These are phyloP conservation scores for Aleiodes leptofemur DNA, from an alignment of 2,888 invertebrate species.

Conservation along the genomic window DNA sequence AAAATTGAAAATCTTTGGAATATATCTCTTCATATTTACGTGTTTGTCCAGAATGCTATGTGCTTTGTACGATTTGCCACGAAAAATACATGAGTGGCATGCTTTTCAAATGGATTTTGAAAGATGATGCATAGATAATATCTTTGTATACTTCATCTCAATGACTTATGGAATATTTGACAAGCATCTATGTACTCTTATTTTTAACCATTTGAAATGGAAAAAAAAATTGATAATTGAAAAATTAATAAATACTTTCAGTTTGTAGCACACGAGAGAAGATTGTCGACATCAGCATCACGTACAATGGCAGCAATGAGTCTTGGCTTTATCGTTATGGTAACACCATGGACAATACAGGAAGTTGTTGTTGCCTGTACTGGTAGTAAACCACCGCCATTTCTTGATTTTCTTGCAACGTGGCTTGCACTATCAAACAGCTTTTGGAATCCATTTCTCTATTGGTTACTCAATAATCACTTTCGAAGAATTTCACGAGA, in stretches of 20 bases:
- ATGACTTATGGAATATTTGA: neutral
- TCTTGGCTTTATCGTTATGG: constrained; percentile 92
- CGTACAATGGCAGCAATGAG: constrained; percentile 95
- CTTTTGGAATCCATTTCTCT: constrained; percentile 93
- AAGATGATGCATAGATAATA: no score
- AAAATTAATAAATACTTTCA: constrained; percentile 69
- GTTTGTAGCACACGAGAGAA: constrained; percentile 81
- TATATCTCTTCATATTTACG: no score
- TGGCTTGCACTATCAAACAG: constrained; percentile 92
- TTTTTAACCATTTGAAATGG: neutral
- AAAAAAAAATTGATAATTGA: neutral
- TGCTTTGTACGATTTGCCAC: no score
- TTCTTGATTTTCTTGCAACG: constrained; percentile 89
- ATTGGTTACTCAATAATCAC: constrained; percentile 91
- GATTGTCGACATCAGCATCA: constrained; percentile 87
- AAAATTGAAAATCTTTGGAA: no score
- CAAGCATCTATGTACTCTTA: neutral
- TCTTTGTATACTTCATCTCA: no score
- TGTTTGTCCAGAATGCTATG: no score
- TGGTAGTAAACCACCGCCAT: constrained; percentile 88
- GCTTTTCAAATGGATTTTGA: no score
- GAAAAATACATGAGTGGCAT: no score
- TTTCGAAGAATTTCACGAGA: constrained; percentile 88
- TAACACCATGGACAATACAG: constrained; percentile 93
- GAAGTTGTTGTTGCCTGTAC: constrained; percentile 94